Conservation (phyloP, 1,140 invertebrate genomes). For the Galleria mellonella region DNA sequence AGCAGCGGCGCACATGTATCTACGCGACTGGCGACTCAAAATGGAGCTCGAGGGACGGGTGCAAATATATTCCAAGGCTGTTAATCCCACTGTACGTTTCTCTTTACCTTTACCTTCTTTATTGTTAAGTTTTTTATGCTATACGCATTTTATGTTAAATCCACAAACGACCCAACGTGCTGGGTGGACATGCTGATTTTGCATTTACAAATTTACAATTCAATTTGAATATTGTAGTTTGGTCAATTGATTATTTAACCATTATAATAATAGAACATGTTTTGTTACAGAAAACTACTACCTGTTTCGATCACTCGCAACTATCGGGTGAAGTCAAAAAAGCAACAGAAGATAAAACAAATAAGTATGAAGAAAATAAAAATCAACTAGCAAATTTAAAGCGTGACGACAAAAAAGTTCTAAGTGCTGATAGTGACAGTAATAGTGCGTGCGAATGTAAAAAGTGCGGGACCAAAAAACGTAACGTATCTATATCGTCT, state of each 20-base stretch:
- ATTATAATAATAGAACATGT: too few relatives aligned
- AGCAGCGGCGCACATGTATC: slow-evolving; percentile 55
- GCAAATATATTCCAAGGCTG: slow-evolving; percentile 51
- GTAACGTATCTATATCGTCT: slow-evolving; percentile 43
- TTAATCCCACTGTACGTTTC: slow-evolving; percentile 48
- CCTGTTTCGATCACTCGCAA: slow-evolving; percentile 59
- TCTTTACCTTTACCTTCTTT: background rate
- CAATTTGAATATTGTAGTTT: too few relatives aligned
- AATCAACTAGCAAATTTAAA: background rate
- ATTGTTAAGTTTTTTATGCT: too few relatives aligned
- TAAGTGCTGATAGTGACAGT: slow-evolving; percentile 17
- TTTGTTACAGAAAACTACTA: slow-evolving; percentile 51
- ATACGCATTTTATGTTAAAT: too few relatives aligned
- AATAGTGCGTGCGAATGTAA: slow-evolving; percentile 30
- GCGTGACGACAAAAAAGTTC: slow-evolving; percentile 8
- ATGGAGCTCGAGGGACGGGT: slow-evolving; percentile 55
- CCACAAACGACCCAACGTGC: too few relatives aligned
- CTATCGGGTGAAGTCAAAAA: slow-evolving; percentile 25
- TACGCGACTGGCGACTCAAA: slow-evolving; percentile 59
- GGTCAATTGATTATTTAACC: too few relatives aligned
- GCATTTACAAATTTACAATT: too few relatives aligned
- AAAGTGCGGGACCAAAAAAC: slow-evolving; percentile 48
- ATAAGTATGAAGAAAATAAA: too few relatives aligned
- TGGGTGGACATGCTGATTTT: too few relatives aligned
- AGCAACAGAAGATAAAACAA: slow-evolving; percentile 8